Conservation (phyloP, 2,113 vertebrate species). For the Narcine bancroftii region DNA sequence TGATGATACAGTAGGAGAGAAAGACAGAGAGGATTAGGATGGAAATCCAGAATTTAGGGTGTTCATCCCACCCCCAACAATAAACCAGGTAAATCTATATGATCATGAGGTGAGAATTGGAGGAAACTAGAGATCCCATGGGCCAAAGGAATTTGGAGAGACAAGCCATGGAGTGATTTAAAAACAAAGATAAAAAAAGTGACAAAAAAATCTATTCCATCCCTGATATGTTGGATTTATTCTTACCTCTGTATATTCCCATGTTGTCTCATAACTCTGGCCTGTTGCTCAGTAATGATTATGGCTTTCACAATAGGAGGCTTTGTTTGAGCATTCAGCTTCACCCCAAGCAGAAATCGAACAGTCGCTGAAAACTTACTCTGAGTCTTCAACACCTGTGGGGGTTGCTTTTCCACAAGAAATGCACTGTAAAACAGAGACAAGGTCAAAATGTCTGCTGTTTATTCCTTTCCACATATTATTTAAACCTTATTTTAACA, state of each 20-base stretch:
- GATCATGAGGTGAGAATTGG: background rate
- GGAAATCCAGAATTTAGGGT: too few relatives aligned
- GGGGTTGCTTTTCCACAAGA: slow-evolving; percentile 87
- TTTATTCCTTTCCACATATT: background rate
- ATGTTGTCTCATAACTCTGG: slow-evolving; percentile 56
- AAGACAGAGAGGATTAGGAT: too few relatives aligned
- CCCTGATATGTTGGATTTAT: background rate
- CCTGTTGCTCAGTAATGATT: slow-evolving; percentile 86
- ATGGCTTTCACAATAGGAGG: slow-evolving; percentile 72
- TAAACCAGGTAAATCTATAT: too few relatives aligned
- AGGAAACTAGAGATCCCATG: background rate
- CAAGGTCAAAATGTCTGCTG: background rate
- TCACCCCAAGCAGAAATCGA: slow-evolving; percentile 78
- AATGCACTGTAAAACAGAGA: slow-evolving; percentile 62
- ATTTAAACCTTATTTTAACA: background rate
- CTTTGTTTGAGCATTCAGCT: slow-evolving; percentile 61
- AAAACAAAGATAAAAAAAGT: background rate
- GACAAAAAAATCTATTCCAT: background rate
- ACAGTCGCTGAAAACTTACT: slow-evolving; percentile 86
- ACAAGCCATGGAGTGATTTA: background rate
- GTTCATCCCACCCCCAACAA: too few relatives aligned
- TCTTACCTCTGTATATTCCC: slow-evolving; percentile 49
- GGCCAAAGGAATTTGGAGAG: background rate
- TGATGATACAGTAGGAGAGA: too few relatives aligned
- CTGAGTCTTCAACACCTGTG: slow-evolving; percentile 92